phyloP scores from a whole-genome alignment of 2,888 invertebrate genomes.

The Erannis defoliaria region DNA sequence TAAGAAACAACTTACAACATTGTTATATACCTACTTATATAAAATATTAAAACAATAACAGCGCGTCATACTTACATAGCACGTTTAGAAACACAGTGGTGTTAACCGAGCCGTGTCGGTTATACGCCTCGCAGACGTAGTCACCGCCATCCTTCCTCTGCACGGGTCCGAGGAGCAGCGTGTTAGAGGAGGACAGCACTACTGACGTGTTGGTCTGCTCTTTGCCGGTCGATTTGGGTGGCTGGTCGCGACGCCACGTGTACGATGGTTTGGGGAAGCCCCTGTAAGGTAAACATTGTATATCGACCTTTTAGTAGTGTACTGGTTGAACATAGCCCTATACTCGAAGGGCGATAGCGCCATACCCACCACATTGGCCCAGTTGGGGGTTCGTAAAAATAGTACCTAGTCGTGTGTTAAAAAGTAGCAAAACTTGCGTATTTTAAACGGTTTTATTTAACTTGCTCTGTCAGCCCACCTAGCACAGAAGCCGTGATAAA shows the following conservation, averaged over 20 bases:
- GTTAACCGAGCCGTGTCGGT: slow-evolving; percentile 92
- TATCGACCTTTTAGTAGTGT: not conserved
- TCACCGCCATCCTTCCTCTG: slow-evolving; percentile 91
- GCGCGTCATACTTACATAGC: slow-evolving; percentile 92
- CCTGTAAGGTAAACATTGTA: slow-evolving; percentile 52
- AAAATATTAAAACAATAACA: not conserved
- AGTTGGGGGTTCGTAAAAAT: no score
- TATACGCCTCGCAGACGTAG: slow-evolving; percentile 92
- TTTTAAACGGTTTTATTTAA: no score
- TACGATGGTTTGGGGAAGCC: slow-evolving; percentile 91
- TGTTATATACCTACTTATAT: not conserved
- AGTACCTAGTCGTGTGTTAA: no score
- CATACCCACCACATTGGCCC: no score
- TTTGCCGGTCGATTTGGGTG: slow-evolving; percentile 58
- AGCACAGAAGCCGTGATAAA: no score
- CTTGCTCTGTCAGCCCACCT: no score
- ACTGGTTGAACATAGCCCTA: not conserved
- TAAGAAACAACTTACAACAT: not conserved
- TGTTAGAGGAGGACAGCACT: slow-evolving; percentile 74
- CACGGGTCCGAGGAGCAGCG: slow-evolving; percentile 87
- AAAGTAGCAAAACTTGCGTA: no score
- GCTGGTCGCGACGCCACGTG: slow-evolving; percentile 89
- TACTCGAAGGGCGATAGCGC: no score
- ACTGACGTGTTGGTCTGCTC: slow-evolving; percentile 68
- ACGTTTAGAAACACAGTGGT: slow-evolving; percentile 92